Evolutionary conservation across 2,113 vertebrate species (phyloP), one percentile per base, ranked within the genome.

Genomic region (Spilogale gracilis): DNA sequence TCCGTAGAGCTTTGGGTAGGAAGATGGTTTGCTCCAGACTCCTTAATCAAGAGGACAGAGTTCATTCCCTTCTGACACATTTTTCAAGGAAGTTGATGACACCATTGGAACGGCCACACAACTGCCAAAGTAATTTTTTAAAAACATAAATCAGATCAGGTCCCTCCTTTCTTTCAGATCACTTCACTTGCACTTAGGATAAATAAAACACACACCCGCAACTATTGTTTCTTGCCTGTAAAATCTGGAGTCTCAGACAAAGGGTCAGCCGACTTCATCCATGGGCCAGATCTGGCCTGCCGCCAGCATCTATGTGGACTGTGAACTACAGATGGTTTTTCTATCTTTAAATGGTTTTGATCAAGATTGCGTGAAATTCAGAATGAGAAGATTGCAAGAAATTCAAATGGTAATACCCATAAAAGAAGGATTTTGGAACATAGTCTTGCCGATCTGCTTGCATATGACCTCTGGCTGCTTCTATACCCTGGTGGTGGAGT

Each of bases 31-130:
- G 74, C 69, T 56, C 32, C 69, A 43, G 90, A 88, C 30, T 60
- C 79, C 27, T 82, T 80, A 23, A 92, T 96, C 89, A 76, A 50
- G 83, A 63, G 32, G 85, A 65, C 38, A 14, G 48, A 1, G 30
- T 52, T 50, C 86, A 10, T 50, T 93, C 63, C 50, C 69, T 91
- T 9, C 20, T 52, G 94, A 96, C 54, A 52, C 52, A 20, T 91
- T 93, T 96, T 82, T 25, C 85, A 45, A 25, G 88, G 90, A 95
- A 82, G 93, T 56, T 91, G 97, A 95, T 93, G 97, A 95, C 71
- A 74, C 58, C 69, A 27, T 95, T 94, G 90, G 71, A 90, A 96
- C 90, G 2, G 0, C 74, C 63, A 84, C 45, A 27, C 74, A 94
- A 69, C 96, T 94, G 97, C 87, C 92, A 54, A 67, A 85, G 94